A percentile compares a stretch with the other conserved stretches of the same genome.
phyloP scores from a whole-genome alignment of 37 sponge, comb jelly and placozoan species.

The Aphrocallistes beatrix region DNA sequence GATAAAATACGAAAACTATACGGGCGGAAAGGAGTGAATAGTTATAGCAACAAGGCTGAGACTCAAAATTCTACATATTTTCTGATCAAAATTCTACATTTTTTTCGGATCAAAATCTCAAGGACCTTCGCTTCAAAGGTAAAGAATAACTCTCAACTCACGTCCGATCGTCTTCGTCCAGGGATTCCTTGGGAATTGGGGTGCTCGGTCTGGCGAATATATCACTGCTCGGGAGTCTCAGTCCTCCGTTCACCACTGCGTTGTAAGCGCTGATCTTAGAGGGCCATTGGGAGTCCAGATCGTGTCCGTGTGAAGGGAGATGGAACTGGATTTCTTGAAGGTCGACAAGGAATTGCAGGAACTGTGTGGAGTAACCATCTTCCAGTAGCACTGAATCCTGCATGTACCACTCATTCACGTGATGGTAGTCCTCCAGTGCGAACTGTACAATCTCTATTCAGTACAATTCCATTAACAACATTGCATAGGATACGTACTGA shows the following conservation, averaged over 20 bases:
- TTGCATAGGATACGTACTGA: no score
- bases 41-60: no score
- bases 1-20: no score
- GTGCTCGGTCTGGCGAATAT: not conserved
- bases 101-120: no score
- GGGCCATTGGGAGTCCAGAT: conserved; percentile 9
- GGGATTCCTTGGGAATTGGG: not conserved
- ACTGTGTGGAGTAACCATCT: not conserved
- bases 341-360: not conserved
- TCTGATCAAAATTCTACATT: no score
- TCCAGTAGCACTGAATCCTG: not conserved
- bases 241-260: not conserved
- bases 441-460: not conserved
- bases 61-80: no score
- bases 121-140: no score
- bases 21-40: no score
- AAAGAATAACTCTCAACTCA: no score
- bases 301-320: not conserved
- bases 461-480: no score
- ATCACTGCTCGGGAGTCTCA: not conserved
- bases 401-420: not conserved
- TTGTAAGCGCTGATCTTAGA: not conserved
- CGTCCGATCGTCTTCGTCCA: no score
- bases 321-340: not conserved
- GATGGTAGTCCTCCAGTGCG: not conserved